A percentile compares a stretch with the other conserved stretches of the same genome.
Evolutionary conservation across 2,797 vertebrate genomes (phyloP).

Genomic region (Acropternis orthonyx): DNA sequence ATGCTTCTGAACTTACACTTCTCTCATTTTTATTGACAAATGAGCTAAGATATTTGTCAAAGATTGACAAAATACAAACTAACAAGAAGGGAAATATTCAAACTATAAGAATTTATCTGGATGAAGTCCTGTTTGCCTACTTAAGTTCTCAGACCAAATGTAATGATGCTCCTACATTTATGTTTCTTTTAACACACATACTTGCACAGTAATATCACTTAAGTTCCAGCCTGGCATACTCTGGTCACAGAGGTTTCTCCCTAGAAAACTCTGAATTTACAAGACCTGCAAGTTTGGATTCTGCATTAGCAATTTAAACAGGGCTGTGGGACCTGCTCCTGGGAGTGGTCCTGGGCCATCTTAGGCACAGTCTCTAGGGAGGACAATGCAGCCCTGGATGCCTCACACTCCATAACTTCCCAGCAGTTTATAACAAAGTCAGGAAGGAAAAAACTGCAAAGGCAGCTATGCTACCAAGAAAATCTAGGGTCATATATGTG

Average conservation of each 20-base stretch:
- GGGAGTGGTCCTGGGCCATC: neutral
- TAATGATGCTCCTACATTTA: neutral
- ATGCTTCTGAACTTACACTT: conserved; percentile 15
- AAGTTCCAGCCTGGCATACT: neutral
- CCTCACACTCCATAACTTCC: neutral
- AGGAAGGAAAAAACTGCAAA: neutral
- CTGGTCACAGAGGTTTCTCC: neutral
- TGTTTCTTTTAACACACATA: neutral
- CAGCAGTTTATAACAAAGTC: neutral
- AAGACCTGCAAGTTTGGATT: neutral
- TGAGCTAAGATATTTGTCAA: neutral
- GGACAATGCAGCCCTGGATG: neutral
- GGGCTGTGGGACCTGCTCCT: neutral
- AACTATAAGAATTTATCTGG: neutral
- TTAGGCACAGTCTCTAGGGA: neutral
- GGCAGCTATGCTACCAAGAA: neutral
- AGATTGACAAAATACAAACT: neutral
- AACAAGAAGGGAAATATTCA: neutral
- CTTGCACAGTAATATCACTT: neutral
- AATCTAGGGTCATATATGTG: neutral
- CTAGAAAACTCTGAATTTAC: neutral
- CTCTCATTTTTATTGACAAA: conserved; percentile 31
- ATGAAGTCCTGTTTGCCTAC: neutral
- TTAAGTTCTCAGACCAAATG: neutral
- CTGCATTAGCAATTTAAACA: neutral